Evolutionary conservation across 2,888 invertebrate species (phyloP).

Genomic region (Cinara cedri): DNA sequence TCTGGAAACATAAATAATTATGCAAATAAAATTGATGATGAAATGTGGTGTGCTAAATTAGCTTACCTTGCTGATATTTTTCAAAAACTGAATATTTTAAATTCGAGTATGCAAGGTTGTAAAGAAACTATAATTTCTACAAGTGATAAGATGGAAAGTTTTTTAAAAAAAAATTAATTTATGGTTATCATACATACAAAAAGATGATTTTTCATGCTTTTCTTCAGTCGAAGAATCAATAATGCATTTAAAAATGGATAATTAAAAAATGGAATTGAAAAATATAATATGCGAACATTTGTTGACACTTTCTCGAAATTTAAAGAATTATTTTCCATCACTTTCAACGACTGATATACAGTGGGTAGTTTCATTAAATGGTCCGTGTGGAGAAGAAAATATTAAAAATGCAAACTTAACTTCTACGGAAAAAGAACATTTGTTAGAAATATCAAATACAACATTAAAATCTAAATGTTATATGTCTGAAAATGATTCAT

Average conservation of each 20-base stretch:
- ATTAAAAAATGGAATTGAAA: constrained; percentile 19
- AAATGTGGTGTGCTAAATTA: constrained; percentile 56
- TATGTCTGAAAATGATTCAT: constrained; percentile 1
- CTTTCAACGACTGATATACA: not conserved
- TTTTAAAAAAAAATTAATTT: constrained; percentile 32
- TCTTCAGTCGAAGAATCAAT: constrained; percentile 11
- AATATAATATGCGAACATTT: constrained; percentile 25
- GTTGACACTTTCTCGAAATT: not conserved
- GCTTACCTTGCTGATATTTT: constrained; percentile 59
- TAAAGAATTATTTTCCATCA: constrained; percentile 34
- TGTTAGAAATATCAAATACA: constrained; percentile 20
- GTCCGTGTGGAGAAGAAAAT: too few species aligned
- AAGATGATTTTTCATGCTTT: constrained; percentile 25
- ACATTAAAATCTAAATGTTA: constrained; percentile 18
- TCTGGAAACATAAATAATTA: not conserved
- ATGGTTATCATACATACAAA: constrained; percentile 26
- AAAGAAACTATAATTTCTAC: constrained; percentile 37
- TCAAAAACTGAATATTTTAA: constrained; percentile 57
- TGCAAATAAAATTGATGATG: constrained; percentile 44
- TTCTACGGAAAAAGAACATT: constrained; percentile 29
- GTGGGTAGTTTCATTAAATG: constrained; percentile 10
- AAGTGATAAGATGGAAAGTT: constrained; percentile 29
- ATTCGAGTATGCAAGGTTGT: constrained; percentile 40
- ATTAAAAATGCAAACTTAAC: too few species aligned
- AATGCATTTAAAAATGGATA: constrained; percentile 11